Percentiles rank a stretch among this genome's conserved stretches.
Evolutionary conservation across 1,140 invertebrate genomes (phyloP).

Genomic region (Ceratina australensis): DNA sequence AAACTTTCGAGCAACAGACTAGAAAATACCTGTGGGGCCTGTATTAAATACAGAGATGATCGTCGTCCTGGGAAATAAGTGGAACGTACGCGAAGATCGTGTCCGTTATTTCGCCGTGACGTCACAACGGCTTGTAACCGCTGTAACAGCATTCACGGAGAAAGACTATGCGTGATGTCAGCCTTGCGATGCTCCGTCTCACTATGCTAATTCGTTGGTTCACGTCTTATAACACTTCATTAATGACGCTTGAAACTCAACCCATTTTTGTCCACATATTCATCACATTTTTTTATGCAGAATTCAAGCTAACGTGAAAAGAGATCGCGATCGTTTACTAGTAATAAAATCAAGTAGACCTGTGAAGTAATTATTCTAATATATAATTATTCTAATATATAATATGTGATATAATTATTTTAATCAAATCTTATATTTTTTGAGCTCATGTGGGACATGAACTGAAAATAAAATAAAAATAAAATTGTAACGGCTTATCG

Average conservation of each 20-base stretch:
- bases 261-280: not conserved
- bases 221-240: not conserved
- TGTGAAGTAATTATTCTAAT: too few relatives aligned
- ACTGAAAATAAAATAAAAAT: too few relatives aligned
- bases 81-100: conserved; percentile 61
- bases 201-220: conserved; percentile 32
- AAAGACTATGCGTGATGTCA: conserved; percentile 23
- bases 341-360: too few relatives aligned
- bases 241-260: not conserved
- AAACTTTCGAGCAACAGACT: not conserved
- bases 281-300: not conserved
- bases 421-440: too few relatives aligned
- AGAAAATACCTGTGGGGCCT: conserved; percentile 22
- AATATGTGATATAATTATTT: too few relatives aligned
- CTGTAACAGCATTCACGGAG: conserved; percentile 37
- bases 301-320: too few relatives aligned
- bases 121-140: conserved; percentile 57
- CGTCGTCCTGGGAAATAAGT: conserved; percentile 54
- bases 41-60: not conserved
- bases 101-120: conserved; percentile 68
- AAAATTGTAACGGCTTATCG: too few relatives aligned
- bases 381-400: too few relatives aligned
- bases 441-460: too few relatives aligned
- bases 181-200: conserved; percentile 27
- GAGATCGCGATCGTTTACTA: too few relatives aligned